Evolutionary conservation across 2,113 vertebrate species (phyloP).

Genomic region (Pachypanchax playfairii): DNA sequence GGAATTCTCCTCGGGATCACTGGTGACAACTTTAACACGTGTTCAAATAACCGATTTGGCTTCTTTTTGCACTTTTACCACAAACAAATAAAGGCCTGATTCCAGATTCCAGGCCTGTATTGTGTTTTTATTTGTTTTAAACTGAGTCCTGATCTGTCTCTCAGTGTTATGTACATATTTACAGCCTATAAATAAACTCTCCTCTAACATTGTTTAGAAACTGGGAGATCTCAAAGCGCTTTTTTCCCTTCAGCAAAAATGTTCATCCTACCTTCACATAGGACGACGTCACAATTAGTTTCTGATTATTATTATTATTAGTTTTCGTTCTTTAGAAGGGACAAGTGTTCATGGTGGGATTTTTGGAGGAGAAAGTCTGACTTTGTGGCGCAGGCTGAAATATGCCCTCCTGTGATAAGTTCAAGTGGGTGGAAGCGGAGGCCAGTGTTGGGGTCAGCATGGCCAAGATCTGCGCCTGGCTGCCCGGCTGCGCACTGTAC

Average conservation of each 20-base stretch:
- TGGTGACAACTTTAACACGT: constrained; percentile 64
- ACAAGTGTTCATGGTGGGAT: constrained; percentile 87
- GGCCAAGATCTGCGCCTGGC: constrained; percentile 91
- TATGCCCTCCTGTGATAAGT: constrained; percentile 85
- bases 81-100: constrained; percentile 40
- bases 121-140: constrained; percentile 9
- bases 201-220: constrained; percentile 50
- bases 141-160: constrained; percentile 24
- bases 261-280: constrained; percentile 85
- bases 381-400: constrained; percentile 80
- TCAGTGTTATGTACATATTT: constrained; percentile 79
- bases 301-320: constrained; percentile 24
- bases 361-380: constrained; percentile 89
- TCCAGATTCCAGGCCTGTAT: constrained; percentile 43
- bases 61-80: constrained; percentile 8
- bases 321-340: constrained; percentile 83
- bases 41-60: constrained; percentile 61
- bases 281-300: constrained; percentile 66
- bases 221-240: constrained; percentile 41
- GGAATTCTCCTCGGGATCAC: constrained; percentile 31
- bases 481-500: constrained; percentile 82
- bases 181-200: constrained; percentile 84
- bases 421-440: constrained; percentile 88
- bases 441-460: constrained; percentile 91
- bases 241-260: constrained; percentile 66